Percentiles rank a stretch among this genome's conserved stretches.
Conservation (phyloP, 2,113 vertebrate genomes). For the Chrysochloris asiatica region DNA sequence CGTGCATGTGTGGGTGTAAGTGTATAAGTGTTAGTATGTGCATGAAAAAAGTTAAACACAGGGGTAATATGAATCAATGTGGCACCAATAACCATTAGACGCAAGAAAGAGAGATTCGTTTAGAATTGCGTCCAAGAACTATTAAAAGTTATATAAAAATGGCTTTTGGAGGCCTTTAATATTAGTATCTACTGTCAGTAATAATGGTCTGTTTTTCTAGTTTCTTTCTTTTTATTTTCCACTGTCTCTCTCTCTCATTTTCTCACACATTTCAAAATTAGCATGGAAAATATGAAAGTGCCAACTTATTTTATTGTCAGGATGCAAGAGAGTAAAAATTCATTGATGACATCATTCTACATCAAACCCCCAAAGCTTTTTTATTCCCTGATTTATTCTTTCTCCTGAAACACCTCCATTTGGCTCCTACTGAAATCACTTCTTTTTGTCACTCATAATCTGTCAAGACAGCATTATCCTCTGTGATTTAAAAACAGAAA, state of each 20-base stretch:
- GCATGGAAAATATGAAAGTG: background rate
- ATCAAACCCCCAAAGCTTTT: background rate
- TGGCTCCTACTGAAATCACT: constrained; percentile 55
- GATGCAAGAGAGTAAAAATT: constrained; percentile 32
- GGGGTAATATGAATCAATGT: background rate
- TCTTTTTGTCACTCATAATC: constrained; percentile 65
- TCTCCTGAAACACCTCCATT: constrained; percentile 57
- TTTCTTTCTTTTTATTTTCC: background rate
- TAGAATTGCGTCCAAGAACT: constrained; percentile 20
- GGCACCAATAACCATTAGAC: background rate
- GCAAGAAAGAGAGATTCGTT: background rate
- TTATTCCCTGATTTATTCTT: constrained; percentile 21
- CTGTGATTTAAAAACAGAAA: constrained; percentile 66
- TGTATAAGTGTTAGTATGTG: background rate
- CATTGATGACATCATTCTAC: background rate
- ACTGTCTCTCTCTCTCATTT: background rate
- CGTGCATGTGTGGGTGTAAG: background rate
- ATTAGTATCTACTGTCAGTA: background rate
- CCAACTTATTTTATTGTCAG: constrained; percentile 34
- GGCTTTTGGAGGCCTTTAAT: background rate
- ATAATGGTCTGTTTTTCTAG: background rate
- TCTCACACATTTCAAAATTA: constrained; percentile 11
- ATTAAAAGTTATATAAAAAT: constrained; percentile 6
- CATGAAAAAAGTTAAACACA: background rate
- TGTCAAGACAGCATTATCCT: constrained; percentile 66